Evolutionary conservation across 2,888 invertebrate species (phyloP), one percentile per base, ranked within the genome.

Genomic region (Lydus trimaculatus): DNA sequence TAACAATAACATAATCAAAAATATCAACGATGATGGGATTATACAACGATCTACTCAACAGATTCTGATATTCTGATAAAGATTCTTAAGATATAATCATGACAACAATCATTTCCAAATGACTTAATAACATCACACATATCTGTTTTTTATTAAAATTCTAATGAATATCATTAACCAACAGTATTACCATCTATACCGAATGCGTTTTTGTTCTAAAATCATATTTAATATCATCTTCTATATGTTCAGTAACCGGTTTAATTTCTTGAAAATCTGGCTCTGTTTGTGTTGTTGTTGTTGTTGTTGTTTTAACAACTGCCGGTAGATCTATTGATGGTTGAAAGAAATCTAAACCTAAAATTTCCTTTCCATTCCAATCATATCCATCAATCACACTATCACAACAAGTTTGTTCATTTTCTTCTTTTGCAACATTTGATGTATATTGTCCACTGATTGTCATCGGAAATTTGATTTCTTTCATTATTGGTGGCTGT

Each of bases 191-290:
- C 17, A n/a, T 48, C 65, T 48, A 70, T n/a, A 70, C 39, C 25
- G 78, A 81, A 75, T 84, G 84, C 13, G 78, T 82, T 72, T 81
- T 82, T 60, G 84, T 84, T 72, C 83, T 79, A 75, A 84, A 84
- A 78, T 84, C 84, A 73, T 83, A 84, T 73, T 82, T 82, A 23
- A 84, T 70, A 74, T 84, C 84, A 65, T 76, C 83, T 64, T 83
- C 80, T 67, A 80, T 82, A 65, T 81, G 76, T 73, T 84, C 84
- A 11, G 75, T 80, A 73, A 84, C 83, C 75, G 84, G 84, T 78
- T 83, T 84, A 58, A 82, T 71, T 64, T 81, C 78, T 43, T 76
- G 75, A 60, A 58, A 39, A 33, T 61, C 48, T 59, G 59, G 33
- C n/a, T 67, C 70, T n/a, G 65, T 13, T 17, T 11, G 25, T 17